These are phyloP conservation scores for Ramphastos sulfuratus DNA, from an alignment of 2,113 vertebrate species.

Conservation along the genomic window DNA sequence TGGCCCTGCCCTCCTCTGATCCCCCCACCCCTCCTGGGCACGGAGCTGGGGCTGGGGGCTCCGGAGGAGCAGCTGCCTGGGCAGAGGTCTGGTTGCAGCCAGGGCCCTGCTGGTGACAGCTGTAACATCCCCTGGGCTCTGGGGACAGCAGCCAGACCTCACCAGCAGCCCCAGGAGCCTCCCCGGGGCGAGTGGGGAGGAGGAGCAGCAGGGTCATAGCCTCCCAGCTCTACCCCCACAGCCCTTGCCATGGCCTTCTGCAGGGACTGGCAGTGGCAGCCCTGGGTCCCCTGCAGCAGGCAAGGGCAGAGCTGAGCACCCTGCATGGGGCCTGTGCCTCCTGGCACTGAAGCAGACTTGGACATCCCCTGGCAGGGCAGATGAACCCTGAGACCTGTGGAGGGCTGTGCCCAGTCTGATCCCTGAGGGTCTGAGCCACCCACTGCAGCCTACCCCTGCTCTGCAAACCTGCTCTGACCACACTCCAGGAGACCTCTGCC, in stretches of 20 bases:
- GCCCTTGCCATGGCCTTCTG: neutral
- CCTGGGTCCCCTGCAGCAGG: rapidly evolving
- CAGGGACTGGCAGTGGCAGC: neutral
- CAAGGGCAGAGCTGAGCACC: neutral
- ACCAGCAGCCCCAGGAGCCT: rapidly evolving
- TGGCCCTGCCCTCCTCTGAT: neutral
- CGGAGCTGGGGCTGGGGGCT: neutral
- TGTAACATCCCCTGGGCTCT: rapidly evolving
- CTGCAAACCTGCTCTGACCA: neutral
- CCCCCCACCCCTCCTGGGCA: neutral
- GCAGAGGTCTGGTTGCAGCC: neutral
- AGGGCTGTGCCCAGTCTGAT: neutral
- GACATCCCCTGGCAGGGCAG: neutral
- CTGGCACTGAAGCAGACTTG: neutral
- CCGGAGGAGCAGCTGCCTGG: neutral
- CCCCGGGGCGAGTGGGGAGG: rapidly evolving
- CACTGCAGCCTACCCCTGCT: neutral
- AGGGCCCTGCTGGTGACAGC: neutral
- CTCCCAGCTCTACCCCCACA: rapidly evolving
- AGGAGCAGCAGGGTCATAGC: neutral
- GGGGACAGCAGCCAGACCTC: rapidly evolving
- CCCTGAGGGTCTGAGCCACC: too few relatives aligned
- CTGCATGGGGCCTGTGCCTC: neutral
- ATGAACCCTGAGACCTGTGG: neutral
- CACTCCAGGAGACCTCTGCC: neutral